Percentiles rank a stretch among this genome's conserved stretches.
phyloP scores from a whole-genome alignment of 2,113 vertebrate genomes.

The Sapayoa aenigma region DNA sequence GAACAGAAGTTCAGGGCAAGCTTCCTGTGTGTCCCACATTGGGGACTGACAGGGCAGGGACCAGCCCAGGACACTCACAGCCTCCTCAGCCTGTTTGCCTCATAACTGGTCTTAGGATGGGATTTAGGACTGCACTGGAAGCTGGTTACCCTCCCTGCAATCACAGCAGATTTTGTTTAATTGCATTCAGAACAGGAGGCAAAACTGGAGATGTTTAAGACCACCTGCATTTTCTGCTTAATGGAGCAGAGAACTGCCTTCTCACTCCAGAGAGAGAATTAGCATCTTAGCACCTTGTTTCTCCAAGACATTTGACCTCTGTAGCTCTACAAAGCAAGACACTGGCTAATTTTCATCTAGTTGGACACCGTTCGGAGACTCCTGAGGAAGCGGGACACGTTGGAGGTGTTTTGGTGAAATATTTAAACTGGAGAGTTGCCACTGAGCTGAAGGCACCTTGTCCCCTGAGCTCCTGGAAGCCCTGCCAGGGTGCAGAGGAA shows the following conservation, averaged over 20 bases:
- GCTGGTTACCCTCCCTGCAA: not conserved
- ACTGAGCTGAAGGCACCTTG: not conserved
- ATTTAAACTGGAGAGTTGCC: not conserved
- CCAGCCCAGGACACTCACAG: not conserved
- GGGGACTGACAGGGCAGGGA: not conserved
- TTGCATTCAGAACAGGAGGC: not conserved
- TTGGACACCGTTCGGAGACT: not conserved
- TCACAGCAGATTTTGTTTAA: not conserved
- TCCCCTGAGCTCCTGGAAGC: not conserved
- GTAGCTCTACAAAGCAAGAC: not conserved
- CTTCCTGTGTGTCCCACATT: not conserved
- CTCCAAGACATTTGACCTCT: conserved; percentile 32
- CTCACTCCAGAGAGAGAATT: not conserved
- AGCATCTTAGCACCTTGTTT: conserved; percentile 37
- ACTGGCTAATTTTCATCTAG: conserved; percentile 54
- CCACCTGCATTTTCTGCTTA: conserved; percentile 40
- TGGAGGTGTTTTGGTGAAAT: not conserved
- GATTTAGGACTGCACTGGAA: not conserved
- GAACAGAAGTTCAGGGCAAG: not conserved
- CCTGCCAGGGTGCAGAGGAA: accelerated
- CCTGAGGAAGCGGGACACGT: not conserved
- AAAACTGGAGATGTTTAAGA: not conserved
- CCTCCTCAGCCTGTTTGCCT: not conserved
- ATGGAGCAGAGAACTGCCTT: not conserved
- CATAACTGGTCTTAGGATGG: not conserved